Evolutionary conservation across 2,888 invertebrate genomes (phyloP), one percentile per base, ranked within the genome.

Genomic region (Onthophagus sagittarius): DNA sequence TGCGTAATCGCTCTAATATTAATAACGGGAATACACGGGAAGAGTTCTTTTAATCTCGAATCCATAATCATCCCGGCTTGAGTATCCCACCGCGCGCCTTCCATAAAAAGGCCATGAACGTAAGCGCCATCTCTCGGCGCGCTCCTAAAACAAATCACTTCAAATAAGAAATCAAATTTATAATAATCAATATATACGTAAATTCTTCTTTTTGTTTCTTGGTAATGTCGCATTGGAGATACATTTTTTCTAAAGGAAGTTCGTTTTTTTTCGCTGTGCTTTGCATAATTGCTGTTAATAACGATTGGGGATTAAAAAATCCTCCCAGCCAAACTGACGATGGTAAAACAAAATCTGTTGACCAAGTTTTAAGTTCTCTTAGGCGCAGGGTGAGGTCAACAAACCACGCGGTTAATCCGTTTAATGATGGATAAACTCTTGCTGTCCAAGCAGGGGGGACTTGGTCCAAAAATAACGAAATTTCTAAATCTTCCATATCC

Each of bases 221-320:
- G 5, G 98, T 98, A 73, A 98, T 98, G 84, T 98, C 98, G 84
- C 97, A 97, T 82, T 97, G 96, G 14, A 98, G 87, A 84, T 96
- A 97, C 97, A 98, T 98, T 86, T 97, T 96, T 86, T 98, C 98
- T 65, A 98, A 87, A 0, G 98, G 98, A 79, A 97, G 88, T 84
- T 96, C 95, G 81, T 96, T 95, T 82, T 94, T 92, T 33, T 98
- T 89, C 0, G 98, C 98, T 33, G 97, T 97, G 81, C 96, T 97
- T 86, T 98, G 98, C 97, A 98, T 98, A 81, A 98, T 98, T 70
- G 98, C 98, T 0, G 98, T 98, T 74, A 98, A 86, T 80, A 98
- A 90, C 62, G 97, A 97, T 86, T 98, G 98, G 0, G 98, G 98
- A 86, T 98, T 98, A 87, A 98, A 98, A 86, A 98, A 97, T n/a